A percentile compares a stretch with the other conserved stretches of the same genome.
These are phyloP conservation scores for Seriola rivoliana DNA, from an alignment of 2,113 vertebrate species.

Conservation along the genomic window DNA sequence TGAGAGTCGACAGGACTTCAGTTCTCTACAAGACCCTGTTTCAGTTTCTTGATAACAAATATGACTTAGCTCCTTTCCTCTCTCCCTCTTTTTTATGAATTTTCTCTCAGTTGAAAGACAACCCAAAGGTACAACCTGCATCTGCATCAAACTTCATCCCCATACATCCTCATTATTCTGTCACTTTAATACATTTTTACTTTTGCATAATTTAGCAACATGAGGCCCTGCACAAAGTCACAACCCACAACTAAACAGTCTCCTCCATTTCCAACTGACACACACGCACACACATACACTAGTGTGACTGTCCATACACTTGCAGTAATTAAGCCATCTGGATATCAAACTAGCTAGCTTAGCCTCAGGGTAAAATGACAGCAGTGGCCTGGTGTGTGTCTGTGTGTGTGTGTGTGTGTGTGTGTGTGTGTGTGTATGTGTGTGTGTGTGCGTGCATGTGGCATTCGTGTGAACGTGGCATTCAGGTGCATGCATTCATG, in stretches of 20 bases:
- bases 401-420: too few species aligned
- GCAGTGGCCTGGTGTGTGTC: conserved; percentile 25
- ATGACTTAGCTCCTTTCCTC: not conserved
- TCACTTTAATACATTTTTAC: conserved; percentile 9
- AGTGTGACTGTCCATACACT: conserved; percentile 49
- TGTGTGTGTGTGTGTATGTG: conserved; percentile 19
- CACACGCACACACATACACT: conserved; percentile 27
- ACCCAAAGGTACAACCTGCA: conserved; percentile 1
- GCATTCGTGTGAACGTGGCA: conserved; percentile 18
- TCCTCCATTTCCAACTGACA: conserved; percentile 5
- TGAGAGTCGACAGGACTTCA: not conserved
- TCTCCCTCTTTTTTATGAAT: not conserved
- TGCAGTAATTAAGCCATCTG: conserved; percentile 75
- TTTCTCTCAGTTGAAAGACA: conserved; percentile 5
- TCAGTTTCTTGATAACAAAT: not conserved
- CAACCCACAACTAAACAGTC: conserved; percentile 12
- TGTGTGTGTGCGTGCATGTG: conserved; percentile 1
- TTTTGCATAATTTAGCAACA: conserved; percentile 29
- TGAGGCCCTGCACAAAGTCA: not conserved
- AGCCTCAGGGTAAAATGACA: conserved; percentile 60
- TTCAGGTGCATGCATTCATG: too few species aligned
- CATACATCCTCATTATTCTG: conserved; percentile 20
- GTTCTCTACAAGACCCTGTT: not conserved
- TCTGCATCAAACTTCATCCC: conserved; percentile 13
- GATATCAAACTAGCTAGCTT: conserved; percentile 72